Base-by-base conservation (phyloP, 2,113 vertebrate genomes). In the Mohoua ochrocephala region DNA sequence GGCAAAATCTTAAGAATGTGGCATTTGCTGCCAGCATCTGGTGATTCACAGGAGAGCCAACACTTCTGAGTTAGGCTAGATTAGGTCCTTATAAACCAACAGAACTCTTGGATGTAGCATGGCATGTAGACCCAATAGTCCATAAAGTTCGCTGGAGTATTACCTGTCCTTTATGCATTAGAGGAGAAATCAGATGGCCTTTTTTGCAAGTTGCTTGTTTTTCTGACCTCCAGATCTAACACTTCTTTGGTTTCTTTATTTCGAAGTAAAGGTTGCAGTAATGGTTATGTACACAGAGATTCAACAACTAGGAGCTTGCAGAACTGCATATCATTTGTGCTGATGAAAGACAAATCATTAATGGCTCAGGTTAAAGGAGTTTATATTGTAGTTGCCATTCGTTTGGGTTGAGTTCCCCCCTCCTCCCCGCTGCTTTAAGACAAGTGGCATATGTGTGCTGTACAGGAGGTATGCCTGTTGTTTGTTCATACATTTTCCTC, bases 341-440 rank as follows among this genome's bases (percentile, higher is more conserved):
- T 83, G 60, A 37, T 84, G 30, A 85, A 91, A 30, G 12, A 70
- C 35, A 13, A 22, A 6, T 65, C 41, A 31, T 52, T 44, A 84
- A 75, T 78, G 26, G 20, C 42, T 60, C n/a, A 57, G 35, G 8
- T 64, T 82, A 49, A 61, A 75, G 65, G 39, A 63, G 61, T 61
- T 91, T 65, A 33, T 69, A 17, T 87, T 64, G 44, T 69, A 39
- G 33, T 57, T 88, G 35, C 53, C 5, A 5, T 10, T 75, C n/a
- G 4, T 60, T 70, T 60, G 37, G 9, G 13, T 61, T 50, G 31
- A 1, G 0, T 78, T 39, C 12, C 3, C 15, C 10, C 18, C 4
- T 6, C 9, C 5, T 4, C 16, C 13, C 7, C 0, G 0, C 33
- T 52, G 49, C 21, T 71, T 87, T 45, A 74, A 77, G 56, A 37